Evolutionary conservation across 30 jellyfish, hydroid and myxozoan genomes (phyloP), one percentile per base, ranked within the genome.

Genomic region (Morbakka virulenta): DNA sequence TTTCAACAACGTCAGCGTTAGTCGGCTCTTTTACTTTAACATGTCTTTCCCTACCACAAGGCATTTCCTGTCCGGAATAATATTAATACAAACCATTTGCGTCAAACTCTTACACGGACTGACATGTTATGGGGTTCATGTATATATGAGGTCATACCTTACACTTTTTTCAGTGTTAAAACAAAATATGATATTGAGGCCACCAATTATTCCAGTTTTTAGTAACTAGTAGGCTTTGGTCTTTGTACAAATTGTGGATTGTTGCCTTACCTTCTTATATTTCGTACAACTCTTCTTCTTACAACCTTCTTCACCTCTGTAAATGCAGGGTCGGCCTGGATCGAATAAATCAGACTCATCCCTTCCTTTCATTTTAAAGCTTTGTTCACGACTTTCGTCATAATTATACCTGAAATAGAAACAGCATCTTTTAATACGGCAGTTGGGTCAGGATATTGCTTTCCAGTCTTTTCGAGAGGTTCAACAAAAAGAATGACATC

Each of bases 181-280:
- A 36, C 79, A 32, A 36, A 70, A 70, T 35, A 70, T 32, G 0
- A 70, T 70, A 0, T 21, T 0, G 0, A 32, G 82, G 20, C 82
- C 82, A 6, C 82, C 82, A 31, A 70, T 77, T 77, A 70, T 70
- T 4, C 82, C 82, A 6, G 82, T 70, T 0, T 70, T 70, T 32
- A 70, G 17, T 41, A 41, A 41, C 57, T n/a, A n/a, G 57, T 41
- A 41, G 9, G 57, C 13, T 41, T 41, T 41, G 17, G 9, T 41
- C 17, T 41, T 41, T 41, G 57, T 17, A 41, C 57, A 41, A 17
- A 41, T 17, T 41, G 57, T 41, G 17, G 13, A 41, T n/a, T n/a
- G n/a, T n/a, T n/a, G n/a, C n/a, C n/a, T n/a, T n/a, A n/a, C n/a
- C n/a, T n/a, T n/a, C n/a, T n/a, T n/a, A n/a, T n/a, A n/a, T n/a